Percentiles rank a stretch among this genome's conserved stretches.
Evolutionary conservation across 2,113 vertebrate species (phyloP).

Genomic region (Campylomormyrus tamandua): DNA sequence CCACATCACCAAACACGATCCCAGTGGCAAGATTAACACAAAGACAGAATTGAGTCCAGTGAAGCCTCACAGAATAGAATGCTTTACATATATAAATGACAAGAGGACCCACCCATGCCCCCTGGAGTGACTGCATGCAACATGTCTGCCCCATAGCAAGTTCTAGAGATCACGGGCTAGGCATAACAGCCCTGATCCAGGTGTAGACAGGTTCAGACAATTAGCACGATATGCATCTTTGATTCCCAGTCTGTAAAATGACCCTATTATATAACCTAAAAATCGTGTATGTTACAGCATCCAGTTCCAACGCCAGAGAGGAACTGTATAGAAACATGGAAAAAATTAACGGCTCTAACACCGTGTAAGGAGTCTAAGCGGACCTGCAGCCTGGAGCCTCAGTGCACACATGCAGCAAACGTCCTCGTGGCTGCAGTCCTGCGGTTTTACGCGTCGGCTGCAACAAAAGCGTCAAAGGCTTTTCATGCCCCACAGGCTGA

Average conservation of each 20-base stretch:
- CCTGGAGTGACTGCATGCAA: background rate
- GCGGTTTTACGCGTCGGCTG: background rate
- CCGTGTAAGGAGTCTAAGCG: background rate
- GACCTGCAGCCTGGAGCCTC: background rate
- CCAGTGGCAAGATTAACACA: background rate
- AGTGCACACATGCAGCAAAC: background rate
- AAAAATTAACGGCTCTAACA: background rate
- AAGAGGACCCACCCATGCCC: background rate
- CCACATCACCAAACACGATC: slow-evolving; percentile 10
- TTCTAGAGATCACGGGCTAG: background rate
- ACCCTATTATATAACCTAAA: background rate
- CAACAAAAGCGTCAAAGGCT: background rate
- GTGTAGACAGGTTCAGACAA: background rate
- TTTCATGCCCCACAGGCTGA: slow-evolving; percentile 49
- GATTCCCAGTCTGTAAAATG: background rate
- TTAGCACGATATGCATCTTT: background rate
- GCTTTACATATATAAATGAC: background rate
- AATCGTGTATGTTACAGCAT: background rate
- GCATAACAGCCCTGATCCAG: background rate
- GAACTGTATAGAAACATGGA: background rate
- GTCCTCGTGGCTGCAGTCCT: background rate
- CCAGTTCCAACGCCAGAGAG: background rate
- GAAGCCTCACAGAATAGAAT: background rate
- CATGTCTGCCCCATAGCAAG: background rate
- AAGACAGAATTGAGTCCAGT: background rate